Conservation (phyloP, 2,113 vertebrate species). For the Grantiella picta region DNA sequence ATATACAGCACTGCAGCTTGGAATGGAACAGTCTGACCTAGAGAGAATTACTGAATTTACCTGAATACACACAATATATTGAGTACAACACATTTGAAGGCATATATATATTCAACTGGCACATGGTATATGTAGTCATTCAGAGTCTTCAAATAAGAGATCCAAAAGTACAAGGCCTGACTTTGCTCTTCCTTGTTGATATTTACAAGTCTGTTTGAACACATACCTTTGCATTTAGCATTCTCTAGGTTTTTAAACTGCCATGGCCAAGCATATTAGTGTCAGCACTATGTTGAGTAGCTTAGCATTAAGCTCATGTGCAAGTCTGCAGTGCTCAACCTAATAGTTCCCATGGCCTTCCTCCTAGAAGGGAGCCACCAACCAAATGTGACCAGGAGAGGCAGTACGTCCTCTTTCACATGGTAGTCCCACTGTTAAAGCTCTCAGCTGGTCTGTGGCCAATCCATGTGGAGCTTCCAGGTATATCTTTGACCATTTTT, state of each 20-base stretch:
- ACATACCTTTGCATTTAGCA: not conserved
- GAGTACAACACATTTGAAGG: not conserved
- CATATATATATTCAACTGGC: not conserved
- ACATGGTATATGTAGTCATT: not conserved
- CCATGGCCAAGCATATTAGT: not conserved
- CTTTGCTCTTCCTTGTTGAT: not conserved
- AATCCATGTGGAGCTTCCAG: not conserved
- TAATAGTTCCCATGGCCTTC: not conserved
- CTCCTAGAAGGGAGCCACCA: not conserved
- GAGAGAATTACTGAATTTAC: not conserved
- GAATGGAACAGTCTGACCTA: not conserved
- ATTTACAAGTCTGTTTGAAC: not conserved
- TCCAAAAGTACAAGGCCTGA: not conserved
- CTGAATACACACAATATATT: not conserved
- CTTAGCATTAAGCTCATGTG: not conserved
- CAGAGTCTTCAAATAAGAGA: not conserved
- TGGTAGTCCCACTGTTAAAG: not conserved
- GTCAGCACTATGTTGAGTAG: not conserved
- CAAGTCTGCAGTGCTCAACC: not conserved
- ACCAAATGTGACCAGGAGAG: not conserved
- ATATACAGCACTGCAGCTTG: not conserved
- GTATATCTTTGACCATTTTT: not conserved
- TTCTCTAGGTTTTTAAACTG: not conserved
- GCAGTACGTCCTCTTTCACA: not conserved
- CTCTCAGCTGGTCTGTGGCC: not conserved